Evolutionary conservation across 2,113 vertebrate genomes (phyloP).

Genomic region (Eclectus roratus): DNA sequence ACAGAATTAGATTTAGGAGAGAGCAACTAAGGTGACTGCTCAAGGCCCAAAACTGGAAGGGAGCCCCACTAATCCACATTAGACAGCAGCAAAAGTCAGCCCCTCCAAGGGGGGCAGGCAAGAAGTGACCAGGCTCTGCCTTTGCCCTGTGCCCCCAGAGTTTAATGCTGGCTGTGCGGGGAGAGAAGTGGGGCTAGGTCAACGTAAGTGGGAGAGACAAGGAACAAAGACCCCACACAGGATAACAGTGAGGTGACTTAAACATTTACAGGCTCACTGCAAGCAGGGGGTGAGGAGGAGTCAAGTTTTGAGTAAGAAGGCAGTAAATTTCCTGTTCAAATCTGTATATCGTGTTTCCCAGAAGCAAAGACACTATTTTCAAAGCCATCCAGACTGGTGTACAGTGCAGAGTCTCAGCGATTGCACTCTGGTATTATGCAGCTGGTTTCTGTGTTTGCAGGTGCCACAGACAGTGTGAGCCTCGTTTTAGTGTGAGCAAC

Average conservation of each 20-base stretch:
- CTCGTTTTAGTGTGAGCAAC: not conserved
- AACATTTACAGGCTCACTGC: conserved; percentile 11
- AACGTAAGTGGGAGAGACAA: not conserved
- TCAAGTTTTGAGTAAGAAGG: conserved; percentile 31
- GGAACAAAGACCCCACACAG: conserved; percentile 48
- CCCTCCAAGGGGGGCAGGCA: not conserved
- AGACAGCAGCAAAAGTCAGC: conserved; percentile 26
- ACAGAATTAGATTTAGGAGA: conserved; percentile 47
- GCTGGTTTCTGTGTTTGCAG: not conserved
- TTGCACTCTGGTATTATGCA: not conserved
- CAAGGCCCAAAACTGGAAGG: not conserved
- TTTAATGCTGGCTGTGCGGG: not conserved
- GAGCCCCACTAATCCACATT: conserved; percentile 20
- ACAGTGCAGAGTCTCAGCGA: accelerated
- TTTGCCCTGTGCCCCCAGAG: conserved; percentile 19
- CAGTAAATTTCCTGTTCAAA: conserved; percentile 39
- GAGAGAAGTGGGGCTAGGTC: not conserved
- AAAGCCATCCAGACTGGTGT: not conserved
- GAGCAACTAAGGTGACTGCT: conserved; percentile 32
- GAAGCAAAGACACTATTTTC: not conserved
- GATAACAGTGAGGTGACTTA: conserved; percentile 37
- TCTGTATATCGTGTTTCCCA: not conserved
- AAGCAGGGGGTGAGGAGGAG: not conserved
- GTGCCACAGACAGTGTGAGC: not conserved
- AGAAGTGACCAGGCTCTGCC: conserved; percentile 3